These are phyloP conservation scores for Spicauda simplicius DNA, from an alignment of 2,888 invertebrate species.

Conservation along the genomic window DNA sequence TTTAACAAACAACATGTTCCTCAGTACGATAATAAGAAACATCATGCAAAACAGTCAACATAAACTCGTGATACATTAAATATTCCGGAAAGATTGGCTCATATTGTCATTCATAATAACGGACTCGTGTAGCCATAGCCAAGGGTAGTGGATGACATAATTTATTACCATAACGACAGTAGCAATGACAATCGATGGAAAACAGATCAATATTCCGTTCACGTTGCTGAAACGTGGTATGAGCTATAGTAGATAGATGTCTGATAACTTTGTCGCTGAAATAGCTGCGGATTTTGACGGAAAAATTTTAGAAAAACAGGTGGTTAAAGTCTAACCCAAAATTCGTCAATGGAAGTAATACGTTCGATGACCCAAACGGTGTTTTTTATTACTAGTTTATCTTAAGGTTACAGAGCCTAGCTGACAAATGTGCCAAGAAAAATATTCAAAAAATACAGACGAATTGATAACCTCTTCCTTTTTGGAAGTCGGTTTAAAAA, in stretches of 20 bases:
- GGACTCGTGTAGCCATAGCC: background rate
- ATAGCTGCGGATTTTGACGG: background rate
- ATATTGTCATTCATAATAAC: constrained; percentile 7
- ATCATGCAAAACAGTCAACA: background rate
- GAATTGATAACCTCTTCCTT: no score
- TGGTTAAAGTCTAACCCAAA: no score
- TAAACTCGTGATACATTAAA: constrained; percentile 15
- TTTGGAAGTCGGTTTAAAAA: no score
- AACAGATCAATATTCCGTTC: constrained; percentile 12
- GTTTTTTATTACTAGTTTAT: no score
- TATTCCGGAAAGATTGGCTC: constrained; percentile 1
- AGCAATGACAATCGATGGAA: constrained; percentile 12
- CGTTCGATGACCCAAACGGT: no score
- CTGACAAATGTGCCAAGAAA: no score
- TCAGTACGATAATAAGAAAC: background rate
- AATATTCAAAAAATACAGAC: no score
- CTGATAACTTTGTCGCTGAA: background rate
- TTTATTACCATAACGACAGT: constrained; percentile 14
- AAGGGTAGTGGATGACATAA: background rate
- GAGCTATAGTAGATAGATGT: background rate
- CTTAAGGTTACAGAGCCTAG: no score
- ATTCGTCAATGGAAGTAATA: no score
- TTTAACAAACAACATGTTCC: background rate
- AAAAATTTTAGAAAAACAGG: no score
- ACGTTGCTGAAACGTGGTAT: background rate